A percentile compares a stretch with the other conserved stretches of the same genome.
These are phyloP conservation scores for Acronicta leporina DNA, from an alignment of 2,888 invertebrate species.

Conservation along the genomic window DNA sequence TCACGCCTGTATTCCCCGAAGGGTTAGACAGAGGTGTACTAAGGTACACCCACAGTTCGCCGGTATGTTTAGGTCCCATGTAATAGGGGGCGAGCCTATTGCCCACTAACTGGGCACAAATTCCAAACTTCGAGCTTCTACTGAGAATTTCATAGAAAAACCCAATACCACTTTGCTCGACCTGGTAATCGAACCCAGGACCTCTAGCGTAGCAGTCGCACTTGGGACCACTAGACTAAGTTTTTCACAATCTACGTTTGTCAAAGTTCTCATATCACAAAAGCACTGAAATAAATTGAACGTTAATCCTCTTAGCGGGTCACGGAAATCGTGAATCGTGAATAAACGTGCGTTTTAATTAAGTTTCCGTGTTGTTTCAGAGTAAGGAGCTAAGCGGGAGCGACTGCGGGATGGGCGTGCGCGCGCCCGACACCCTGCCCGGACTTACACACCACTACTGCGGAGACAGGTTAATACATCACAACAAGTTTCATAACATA, in stretches of 20 bases:
- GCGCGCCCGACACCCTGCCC: constrained; percentile 91
- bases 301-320: background rate
- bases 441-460: constrained; percentile 90
- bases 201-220: too few relatives aligned
- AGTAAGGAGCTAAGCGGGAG: constrained; percentile 80
- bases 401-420: constrained; percentile 75
- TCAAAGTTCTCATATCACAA: background rate
- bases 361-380: constrained; percentile 66
- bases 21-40: too few relatives aligned
- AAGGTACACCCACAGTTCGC: too few relatives aligned
- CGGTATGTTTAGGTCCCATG: too few relatives aligned
- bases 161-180: too few relatives aligned
- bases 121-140: too few relatives aligned
- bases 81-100: too few relatives aligned
- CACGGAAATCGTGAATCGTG: constrained; percentile 1
- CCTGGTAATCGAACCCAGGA: too few relatives aligned
- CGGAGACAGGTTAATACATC: constrained; percentile 69
- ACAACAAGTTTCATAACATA: background rate
- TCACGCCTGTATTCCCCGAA: too few relatives aligned
- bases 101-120: too few relatives aligned
- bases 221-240: too few relatives aligned
- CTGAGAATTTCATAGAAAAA: too few relatives aligned
- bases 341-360: background rate
- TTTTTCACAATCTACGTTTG: background rate
- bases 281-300: background rate